Evolutionary conservation across 23 tunicate genomes (phyloP), one percentile per base, ranked within the genome.

Genomic region (Trididemnum miniatum): DNA sequence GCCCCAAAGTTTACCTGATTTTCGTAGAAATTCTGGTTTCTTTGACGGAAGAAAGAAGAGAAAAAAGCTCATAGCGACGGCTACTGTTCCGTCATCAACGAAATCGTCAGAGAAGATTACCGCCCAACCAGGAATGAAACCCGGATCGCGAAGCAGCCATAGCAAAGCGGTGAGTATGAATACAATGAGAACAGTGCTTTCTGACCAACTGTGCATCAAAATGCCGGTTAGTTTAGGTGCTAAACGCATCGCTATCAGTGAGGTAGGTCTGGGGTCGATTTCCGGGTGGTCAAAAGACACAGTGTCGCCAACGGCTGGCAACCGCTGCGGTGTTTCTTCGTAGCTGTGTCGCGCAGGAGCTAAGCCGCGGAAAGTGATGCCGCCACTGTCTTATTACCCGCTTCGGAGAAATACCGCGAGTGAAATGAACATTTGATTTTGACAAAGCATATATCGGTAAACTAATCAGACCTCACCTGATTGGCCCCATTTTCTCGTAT

Each of bases 101-200:
- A 1, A 86, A n/a, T 59, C 71, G 20, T 65, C 80, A 20, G 34
- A 37, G 36, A 89, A 89, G 5, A 89, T 18, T 3, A 33, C 5
- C 0, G 85, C 37, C 85, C 86, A 89, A 5, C 95, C 95, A 23
- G 84, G 69, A 65, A 89, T 89, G 84, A 80, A 89, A 25, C 95
- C 95, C 1, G 95, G 95, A 20, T 86, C 71, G 2, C 95, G 95
- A 44, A 89, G 86, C 35, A 85, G 84, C 95, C 95, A 89, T 37
- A 89, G 35, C 34, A 89, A 38, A 22, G 81, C 89, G 30, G 83
- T 71, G 1, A 33, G 12, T 20, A 78, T 35, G 51, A 89, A 89
- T 7, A 85, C 64, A 35, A 51, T 30, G 7, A 85, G 39, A 31
- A 89, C 95, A 12, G 88, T 65, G 20, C 34, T 59, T 79, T 89